Percentiles rank a stretch among this genome's conserved stretches.
Evolutionary conservation across 2,888 invertebrate genomes (phyloP).

Genomic region (Hydriomena furcata): DNA sequence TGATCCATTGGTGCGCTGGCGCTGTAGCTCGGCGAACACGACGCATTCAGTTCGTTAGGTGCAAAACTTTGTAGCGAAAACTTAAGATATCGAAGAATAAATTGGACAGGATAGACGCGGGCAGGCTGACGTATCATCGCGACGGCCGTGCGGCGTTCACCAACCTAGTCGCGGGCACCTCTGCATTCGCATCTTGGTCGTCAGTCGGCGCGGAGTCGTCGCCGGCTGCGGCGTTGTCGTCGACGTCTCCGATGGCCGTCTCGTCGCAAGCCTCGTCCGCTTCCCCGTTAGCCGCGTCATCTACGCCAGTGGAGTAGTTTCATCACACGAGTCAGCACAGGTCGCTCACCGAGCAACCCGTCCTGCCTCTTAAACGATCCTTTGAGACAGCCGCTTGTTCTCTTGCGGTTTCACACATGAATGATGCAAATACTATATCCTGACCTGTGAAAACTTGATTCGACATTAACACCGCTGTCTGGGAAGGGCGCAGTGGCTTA

Average conservation of each 20-base stretch:
- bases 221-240: constrained; percentile 52
- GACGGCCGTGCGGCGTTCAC: constrained; percentile 74
- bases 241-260: constrained; percentile 51
- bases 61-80: constrained; percentile 83
- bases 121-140: constrained; percentile 53
- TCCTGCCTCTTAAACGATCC: constrained; percentile 59
- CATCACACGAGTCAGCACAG: constrained; percentile 68
- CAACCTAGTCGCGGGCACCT: constrained; percentile 79
- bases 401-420: constrained; percentile 53
- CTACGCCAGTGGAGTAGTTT: constrained; percentile 67
- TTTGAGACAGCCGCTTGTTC: constrained; percentile 33
- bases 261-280: constrained; percentile 55
- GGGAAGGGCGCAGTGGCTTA: constrained; percentile 56
- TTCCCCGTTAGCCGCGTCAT: constrained; percentile 67
- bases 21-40: constrained; percentile 18
- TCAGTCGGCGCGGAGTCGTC: constrained; percentile 56
- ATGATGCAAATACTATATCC: constrained; percentile 56
- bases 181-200: constrained; percentile 68
- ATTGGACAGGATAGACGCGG: constrained; percentile 67
- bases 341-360: constrained; percentile 73
- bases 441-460: constrained; percentile 82
- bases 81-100: constrained; percentile 52
- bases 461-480: constrained; percentile 77
- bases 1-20: constrained; percentile 23
- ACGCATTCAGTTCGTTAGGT: constrained; percentile 41